phyloP scores from a whole-genome alignment of 2,888 invertebrate genomes.

The Bhutanitis thaidina region DNA sequence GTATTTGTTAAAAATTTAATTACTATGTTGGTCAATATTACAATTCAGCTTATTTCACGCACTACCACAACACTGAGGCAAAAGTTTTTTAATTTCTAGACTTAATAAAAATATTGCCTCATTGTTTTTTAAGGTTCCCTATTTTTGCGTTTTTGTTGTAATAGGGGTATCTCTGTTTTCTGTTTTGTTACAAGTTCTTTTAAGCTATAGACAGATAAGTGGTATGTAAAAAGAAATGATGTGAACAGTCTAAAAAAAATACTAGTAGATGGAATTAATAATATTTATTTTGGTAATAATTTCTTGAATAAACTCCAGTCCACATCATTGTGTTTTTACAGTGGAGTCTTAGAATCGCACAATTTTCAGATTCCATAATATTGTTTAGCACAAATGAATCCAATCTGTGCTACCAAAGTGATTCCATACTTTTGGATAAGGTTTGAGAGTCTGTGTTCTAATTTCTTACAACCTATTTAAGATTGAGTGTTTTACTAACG shows the following conservation, averaged over 20 bases:
- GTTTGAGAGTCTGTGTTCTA: constrained; percentile 16
- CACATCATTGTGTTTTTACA: constrained; percentile 23
- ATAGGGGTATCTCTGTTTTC: constrained; percentile 47
- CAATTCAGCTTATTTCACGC: constrained; percentile 30
- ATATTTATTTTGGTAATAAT: too few species aligned
- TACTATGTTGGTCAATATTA: constrained; percentile 5
- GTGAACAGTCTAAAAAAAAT: neutral
- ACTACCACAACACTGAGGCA: constrained; percentile 31
- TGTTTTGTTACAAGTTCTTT: constrained; percentile 35
- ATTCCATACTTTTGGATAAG: constrained; percentile 16
- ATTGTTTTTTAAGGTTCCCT: constrained; percentile 42
- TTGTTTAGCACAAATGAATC: constrained; percentile 26
- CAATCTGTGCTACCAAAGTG: constrained; percentile 14
- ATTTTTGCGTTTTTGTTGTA: constrained; percentile 38
- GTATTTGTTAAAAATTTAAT: neutral
- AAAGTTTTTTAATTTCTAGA: constrained; percentile 19
- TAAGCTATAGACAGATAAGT: constrained; percentile 26
- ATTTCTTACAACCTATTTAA: constrained; percentile 31
- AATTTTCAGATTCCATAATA: constrained; percentile 28
- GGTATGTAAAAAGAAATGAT: neutral
- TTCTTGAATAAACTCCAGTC: neutral
- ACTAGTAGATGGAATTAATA: too few species aligned
- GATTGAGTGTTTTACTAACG: constrained; percentile 63
- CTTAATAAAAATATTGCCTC: constrained; percentile 30
- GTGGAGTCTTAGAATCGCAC: constrained; percentile 28